phyloP scores from a whole-genome alignment of 1,140 invertebrate species.

The Daktulosphaira vitifoliae region DNA sequence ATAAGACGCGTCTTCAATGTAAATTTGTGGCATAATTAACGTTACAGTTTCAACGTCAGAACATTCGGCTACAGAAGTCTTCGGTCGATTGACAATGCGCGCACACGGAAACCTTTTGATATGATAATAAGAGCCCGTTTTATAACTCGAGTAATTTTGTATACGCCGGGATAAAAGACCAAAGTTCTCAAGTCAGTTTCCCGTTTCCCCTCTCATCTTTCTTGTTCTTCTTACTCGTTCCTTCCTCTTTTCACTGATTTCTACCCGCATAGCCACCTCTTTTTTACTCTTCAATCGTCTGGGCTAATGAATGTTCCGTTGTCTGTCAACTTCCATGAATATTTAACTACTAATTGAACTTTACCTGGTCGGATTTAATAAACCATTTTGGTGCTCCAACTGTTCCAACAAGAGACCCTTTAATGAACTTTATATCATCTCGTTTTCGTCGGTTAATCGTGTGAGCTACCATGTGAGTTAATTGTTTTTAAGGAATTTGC shows the following conservation, averaged over 20 bases:
- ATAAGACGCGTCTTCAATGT: too few species aligned
- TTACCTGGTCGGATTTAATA: conserved; percentile 32
- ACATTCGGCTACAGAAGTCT: too few species aligned
- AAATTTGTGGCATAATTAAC: too few species aligned
- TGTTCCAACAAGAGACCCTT: conserved; percentile 21
- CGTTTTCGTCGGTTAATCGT: not conserved
- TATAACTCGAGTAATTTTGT: conserved; percentile 31
- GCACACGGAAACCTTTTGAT: conserved; percentile 25
- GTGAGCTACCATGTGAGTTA: not conserved
- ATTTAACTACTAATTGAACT: conserved; percentile 34
- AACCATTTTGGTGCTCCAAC: conserved; percentile 20
- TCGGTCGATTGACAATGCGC: conserved; percentile 14
- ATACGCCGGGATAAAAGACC: not conserved
- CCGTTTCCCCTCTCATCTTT: not conserved
- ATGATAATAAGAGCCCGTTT: conserved; percentile 30
- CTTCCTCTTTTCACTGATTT: not conserved
- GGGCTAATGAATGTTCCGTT: conserved; percentile 25
- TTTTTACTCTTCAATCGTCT: too few species aligned
- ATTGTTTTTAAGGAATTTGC: conserved; percentile 17
- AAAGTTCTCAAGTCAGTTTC: conserved; percentile 26
- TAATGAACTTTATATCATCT: conserved; percentile 28
- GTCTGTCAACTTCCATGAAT: conserved; percentile 32
- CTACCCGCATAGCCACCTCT: not conserved
- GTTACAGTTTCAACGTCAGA: too few species aligned
- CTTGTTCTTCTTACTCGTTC: not conserved